Base-by-base conservation (phyloP, 2,888 invertebrate species). In the Ophion ellenae region DNA sequence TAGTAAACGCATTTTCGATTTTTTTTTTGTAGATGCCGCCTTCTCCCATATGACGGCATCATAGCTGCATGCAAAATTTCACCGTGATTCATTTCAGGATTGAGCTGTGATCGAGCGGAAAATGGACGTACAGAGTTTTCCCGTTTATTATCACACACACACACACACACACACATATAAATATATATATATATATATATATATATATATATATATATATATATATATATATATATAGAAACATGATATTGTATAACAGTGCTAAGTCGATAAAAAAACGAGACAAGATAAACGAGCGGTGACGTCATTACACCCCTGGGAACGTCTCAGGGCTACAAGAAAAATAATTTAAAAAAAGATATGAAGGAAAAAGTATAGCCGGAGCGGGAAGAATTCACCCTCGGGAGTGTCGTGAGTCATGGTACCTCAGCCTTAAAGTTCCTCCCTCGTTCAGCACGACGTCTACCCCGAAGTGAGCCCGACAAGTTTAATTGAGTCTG, bases 401-500 rank as follows among this genome's bases (percentile, higher is more conserved):
- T 63, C 45, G 83, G 83, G 83, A 85, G 53, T 76, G 66, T 32
- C 82, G 79, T 73, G 81, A 77, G 75, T 74, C 76, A 59, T 69
- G 59, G 78, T 78, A 57, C 53, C 80, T 73, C 32, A 53, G 36
- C 47, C 71, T 64, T 59, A 71, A n/a, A 64, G 57, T 45, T 17
- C 71, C 45, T 24, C 59, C 9, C 80, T 73, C 80, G 36, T 79
- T 73, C 79, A 57, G n/a, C 80, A 67, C 20, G 24, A 45, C 75
- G 78, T 82, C 82, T 66, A 75, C 69, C 79, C 53, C 75, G 71
- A 76, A 71, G 81, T 74, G 85, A 83, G 76, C 77, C 81, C 88
- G 83, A 77, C 84, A 88, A 89, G 88, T 89, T 90, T 90, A 90
- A 90, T 90, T 90, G 89, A 85, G 86, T 89, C 87, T 84, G 79